Evolutionary conservation across 2,888 invertebrate genomes (phyloP).

Genomic region (Hydraecia micacea): DNA sequence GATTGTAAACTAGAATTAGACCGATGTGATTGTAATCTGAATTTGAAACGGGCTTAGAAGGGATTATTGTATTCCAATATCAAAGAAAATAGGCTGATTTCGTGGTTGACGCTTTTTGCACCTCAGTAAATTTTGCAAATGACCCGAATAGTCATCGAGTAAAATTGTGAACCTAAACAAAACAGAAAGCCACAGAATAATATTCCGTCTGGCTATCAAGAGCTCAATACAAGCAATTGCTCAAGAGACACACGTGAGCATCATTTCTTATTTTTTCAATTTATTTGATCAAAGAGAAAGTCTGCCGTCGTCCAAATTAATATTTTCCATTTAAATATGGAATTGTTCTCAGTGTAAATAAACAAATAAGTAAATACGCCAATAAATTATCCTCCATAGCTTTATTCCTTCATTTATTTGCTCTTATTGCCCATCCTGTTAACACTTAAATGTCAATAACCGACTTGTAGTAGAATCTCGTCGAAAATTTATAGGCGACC

Average conservation of each 20-base stretch:
- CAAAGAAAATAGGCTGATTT: not conserved
- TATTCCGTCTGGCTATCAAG: not conserved
- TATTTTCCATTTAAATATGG: constrained; percentile 2
- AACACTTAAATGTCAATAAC: constrained; percentile 32
- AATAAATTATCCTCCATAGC: not conserved
- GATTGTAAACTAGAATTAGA: not conserved
- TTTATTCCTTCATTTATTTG: constrained; percentile 9
- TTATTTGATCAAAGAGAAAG: not conserved
- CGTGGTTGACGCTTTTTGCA: not conserved
- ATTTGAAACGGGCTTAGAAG: not conserved
- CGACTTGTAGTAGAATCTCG: constrained; percentile 21
- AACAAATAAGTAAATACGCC: not conserved
- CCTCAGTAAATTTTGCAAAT: not conserved
- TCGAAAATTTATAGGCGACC: constrained; percentile 14
- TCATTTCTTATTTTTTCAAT: constrained; percentile 2
- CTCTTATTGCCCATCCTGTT: constrained; percentile 9
- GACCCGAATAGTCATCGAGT: not conserved
- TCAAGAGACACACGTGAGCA: not conserved
- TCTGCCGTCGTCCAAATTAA: not conserved
- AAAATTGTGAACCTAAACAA: not conserved
- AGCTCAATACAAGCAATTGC: not conserved
- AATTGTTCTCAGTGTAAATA: not conserved
- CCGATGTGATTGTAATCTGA: not conserved
- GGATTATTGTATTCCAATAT: not conserved
- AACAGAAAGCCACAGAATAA: not conserved